Percentiles rank a stretch among this genome's conserved stretches.
phyloP scores from a whole-genome alignment of 1,140 invertebrate genomes.

The Doryteuthis pealeii region DNA sequence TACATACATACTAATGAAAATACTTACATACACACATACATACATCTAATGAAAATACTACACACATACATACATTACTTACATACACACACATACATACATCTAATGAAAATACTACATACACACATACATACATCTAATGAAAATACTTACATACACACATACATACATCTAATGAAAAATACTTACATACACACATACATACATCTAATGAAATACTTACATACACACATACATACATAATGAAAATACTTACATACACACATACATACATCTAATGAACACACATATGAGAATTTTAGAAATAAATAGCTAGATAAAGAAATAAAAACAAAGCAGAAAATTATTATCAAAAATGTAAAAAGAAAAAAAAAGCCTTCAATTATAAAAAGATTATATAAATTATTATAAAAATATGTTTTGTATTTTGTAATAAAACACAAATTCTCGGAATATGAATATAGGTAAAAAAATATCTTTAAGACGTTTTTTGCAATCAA shows the following conservation, averaged over 20 bases:
- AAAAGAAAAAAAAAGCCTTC: too few species aligned
- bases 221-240: background rate
- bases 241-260: background rate
- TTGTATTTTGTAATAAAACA: too few species aligned
- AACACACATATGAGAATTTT: too few species aligned
- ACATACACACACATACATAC: background rate
- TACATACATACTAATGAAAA: background rate
- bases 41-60: background rate
- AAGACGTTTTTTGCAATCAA: too few species aligned
- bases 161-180: background rate
- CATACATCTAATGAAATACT: background rate
- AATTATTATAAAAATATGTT: too few species aligned
- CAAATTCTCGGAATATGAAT: too few species aligned
- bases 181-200: background rate
- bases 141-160: background rate
- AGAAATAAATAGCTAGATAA: too few species aligned
- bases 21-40: background rate
- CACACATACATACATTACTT: background rate
- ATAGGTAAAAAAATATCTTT: too few species aligned
- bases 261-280: background rate
- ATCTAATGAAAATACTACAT: background rate
- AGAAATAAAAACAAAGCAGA: too few species aligned
- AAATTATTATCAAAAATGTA: too few species aligned
- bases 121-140: background rate
- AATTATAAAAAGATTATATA: too few species aligned